Evolutionary conservation across 2,113 vertebrate species (phyloP).

Genomic region (Vidua chalybeata): DNA sequence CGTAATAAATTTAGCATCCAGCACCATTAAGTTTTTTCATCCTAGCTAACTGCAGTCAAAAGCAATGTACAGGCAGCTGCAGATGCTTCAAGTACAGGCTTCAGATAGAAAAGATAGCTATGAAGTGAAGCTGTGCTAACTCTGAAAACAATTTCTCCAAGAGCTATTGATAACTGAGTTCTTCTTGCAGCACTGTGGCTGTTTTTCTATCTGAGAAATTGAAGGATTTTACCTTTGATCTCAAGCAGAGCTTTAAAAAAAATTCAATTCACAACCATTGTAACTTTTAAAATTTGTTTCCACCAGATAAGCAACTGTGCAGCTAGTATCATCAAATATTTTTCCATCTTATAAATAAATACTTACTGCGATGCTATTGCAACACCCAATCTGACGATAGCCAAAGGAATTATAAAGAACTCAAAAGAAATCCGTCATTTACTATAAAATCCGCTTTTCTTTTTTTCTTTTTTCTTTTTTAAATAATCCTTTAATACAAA

Average conservation of each 20-base stretch:
- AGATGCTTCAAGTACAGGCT: not conserved
- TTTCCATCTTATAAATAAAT: not conserved
- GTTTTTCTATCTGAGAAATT: not conserved
- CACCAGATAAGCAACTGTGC: not conserved
- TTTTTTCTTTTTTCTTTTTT: not conserved
- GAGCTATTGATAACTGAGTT: not conserved
- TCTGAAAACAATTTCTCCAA: not conserved
- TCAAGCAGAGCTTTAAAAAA: not conserved
- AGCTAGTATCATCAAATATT: not conserved
- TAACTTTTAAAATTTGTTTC: not conserved
- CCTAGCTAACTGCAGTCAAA: not conserved
- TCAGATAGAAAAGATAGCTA: not conserved
- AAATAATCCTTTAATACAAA: not conserved
- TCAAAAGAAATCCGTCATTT: not conserved
- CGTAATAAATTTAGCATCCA: not conserved
- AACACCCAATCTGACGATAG: not conserved
- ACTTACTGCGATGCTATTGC: not conserved
- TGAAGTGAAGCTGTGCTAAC: not conserved
- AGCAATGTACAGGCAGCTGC: not conserved
- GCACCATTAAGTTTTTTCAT: not conserved
- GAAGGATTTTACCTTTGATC: not conserved
- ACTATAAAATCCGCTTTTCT: not conserved
- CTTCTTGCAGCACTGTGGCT: not conserved
- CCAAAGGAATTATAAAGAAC: not conserved
- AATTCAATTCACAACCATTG: not conserved